Conservation (phyloP, 2,888 invertebrate genomes). For the Nesidiocoris tenuis region DNA sequence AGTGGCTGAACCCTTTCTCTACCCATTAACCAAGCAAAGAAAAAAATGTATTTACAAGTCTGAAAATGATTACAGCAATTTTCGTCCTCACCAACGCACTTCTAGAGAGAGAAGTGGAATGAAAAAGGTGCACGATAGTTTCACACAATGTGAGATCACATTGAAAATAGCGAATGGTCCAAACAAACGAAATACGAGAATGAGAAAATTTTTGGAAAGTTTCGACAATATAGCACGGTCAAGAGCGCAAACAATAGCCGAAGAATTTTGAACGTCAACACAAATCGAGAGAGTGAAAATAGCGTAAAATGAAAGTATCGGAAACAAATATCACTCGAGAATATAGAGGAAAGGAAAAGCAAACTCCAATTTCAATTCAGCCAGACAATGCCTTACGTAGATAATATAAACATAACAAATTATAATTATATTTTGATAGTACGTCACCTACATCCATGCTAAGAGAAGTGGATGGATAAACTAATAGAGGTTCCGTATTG, state of each 20-base stretch:
- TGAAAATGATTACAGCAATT: no score
- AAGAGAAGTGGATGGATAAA: constrained; percentile 32
- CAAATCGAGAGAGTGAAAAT: constrained; percentile 3
- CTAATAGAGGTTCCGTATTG: constrained; percentile 29
- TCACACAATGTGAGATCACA: background rate
- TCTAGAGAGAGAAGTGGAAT: background rate
- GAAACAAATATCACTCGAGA: constrained; percentile 6
- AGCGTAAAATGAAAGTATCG: background rate
- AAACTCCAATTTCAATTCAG: constrained; percentile 31
- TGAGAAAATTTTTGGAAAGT: background rate
- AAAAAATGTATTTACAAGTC: no score
- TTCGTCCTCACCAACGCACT: background rate
- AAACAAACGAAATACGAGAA: no score
- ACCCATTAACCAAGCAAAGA: no score
- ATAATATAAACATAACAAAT: constrained; percentile 14
- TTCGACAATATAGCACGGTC: background rate
- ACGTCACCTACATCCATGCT: constrained; percentile 61
- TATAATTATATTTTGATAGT: constrained; percentile 61
- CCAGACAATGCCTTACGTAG: constrained; percentile 33
- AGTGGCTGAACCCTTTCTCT: no score
- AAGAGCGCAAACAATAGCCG: background rate
- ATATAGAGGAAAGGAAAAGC: constrained; percentile 36
- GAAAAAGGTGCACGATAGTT: background rate
- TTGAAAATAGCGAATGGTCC: no score
- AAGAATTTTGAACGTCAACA: background rate